Evolutionary conservation across 2,797 vertebrate genomes (phyloP), one percentile per base, ranked within the genome.

Genomic region (Sphenodon punctatus): DNA sequence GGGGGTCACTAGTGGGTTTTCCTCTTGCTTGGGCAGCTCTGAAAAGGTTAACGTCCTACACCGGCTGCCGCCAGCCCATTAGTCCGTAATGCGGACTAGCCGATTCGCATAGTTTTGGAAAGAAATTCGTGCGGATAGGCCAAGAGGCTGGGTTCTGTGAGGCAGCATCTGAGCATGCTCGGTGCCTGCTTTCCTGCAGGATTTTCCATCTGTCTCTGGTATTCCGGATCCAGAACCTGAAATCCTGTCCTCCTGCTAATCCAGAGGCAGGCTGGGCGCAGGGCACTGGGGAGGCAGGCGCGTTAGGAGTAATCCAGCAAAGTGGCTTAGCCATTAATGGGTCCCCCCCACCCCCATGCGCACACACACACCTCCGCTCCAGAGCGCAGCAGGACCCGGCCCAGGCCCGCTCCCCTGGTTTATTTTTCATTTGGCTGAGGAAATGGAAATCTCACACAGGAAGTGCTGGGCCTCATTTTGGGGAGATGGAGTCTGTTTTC

Each of bases 361-460:
- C n/a, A n/a, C n/a, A n/a, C n/a, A n/a, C n/a, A n/a, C n/a, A n/a
- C n/a, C n/a, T n/a, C n/a, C 75, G 56, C 76, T 94, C 89, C 45
- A 56, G 27, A 74, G 90, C 43, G 82, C 89, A 41, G 27, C 89
- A 82, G 86, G 86, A 89, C 82, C 91, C 93, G 80, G 89, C 79
- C 65, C 19, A 70, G 5, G 5, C 58, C 30, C 20, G 92, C 92
- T 87, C 88, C 90, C 92, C 74, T 91, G 87, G 23, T 41, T 86
- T 86, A 82, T 78, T 68, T 93, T 91, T 88, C 67, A 30, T 95
- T 95, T 94, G 92, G 92, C 95, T 89, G 92, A 93, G 93, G 94
- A 95, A 96, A 95, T 95, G 93, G 93, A 95, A 94, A 90, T 93
- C 94, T 95, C 94, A 95, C 94, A 93, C 93, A 95, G 94, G 94